Conservation (phyloP, 2,888 invertebrate genomes). For the Tiliacea citrago region DNA sequence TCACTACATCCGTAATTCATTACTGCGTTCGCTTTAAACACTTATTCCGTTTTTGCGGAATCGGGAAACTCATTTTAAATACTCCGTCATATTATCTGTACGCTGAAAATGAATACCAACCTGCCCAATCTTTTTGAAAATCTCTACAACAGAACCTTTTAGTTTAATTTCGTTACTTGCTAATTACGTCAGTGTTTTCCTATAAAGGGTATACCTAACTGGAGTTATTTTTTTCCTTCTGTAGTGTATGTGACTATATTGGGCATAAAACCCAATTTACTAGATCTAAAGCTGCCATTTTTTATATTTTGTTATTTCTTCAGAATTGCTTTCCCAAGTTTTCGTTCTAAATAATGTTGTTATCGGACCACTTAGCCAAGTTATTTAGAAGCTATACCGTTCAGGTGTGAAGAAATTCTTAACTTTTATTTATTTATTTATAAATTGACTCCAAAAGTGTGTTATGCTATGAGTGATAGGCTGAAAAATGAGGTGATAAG, state of each 20-base stretch:
- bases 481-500: no score
- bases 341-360: slow-evolving; percentile 22
- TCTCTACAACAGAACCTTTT: background rate
- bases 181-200: slow-evolving; percentile 19
- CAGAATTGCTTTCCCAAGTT: slow-evolving; percentile 37
- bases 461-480: no score
- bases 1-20: background rate
- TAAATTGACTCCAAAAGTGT: background rate
- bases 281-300: slow-evolving; percentile 18
- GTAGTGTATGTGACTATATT: slow-evolving; percentile 10
- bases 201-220: background rate
- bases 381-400: slow-evolving; percentile 4
- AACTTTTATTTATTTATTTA: background rate
- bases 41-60: background rate
- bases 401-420: background rate
- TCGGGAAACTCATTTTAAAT: background rate
- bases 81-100: background rate
- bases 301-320: slow-evolving; percentile 29
- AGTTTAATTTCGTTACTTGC: slow-evolving; percentile 7
- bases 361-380: slow-evolving; percentile 36
- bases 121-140: slow-evolving; percentile 7
- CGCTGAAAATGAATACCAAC: background rate
- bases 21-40: background rate
- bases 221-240: slow-evolving; percentile 27
- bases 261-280: slow-evolving; percentile 31